These are phyloP conservation scores for Neria commutata DNA, from an alignment of 2,888 invertebrate genomes.

Conservation along the genomic window DNA sequence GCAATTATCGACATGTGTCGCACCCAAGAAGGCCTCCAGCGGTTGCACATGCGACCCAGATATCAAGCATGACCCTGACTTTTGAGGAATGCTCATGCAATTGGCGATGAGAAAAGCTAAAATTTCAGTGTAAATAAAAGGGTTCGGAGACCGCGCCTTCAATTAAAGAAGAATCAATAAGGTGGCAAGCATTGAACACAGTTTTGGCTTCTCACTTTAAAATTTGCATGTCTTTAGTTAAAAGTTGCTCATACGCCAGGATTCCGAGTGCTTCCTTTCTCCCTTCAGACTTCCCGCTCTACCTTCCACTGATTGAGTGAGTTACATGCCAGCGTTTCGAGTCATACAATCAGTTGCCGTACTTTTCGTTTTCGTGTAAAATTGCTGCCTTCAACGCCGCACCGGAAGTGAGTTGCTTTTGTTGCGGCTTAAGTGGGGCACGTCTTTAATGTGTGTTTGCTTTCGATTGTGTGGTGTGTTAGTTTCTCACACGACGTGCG, in stretches of 20 bases:
- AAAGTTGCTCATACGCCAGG: too few relatives aligned
- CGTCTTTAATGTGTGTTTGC: background rate
- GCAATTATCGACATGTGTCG: background rate
- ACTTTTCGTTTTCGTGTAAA: background rate
- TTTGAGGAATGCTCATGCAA: conserved; percentile 14
- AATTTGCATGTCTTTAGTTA: too few relatives aligned
- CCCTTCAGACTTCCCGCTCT: too few relatives aligned
- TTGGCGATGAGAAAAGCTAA: background rate
- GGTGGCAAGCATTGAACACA: background rate
- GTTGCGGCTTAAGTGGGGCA: background rate
- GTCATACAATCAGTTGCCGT: background rate
- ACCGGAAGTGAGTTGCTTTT: background rate
- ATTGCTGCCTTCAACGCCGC: background rate
- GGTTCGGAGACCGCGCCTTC: too few relatives aligned
- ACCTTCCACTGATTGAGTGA: too few relatives aligned
- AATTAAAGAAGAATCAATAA: too few relatives aligned
- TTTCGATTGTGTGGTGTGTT: background rate
- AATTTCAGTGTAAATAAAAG: background rate
- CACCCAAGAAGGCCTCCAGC: too few relatives aligned
- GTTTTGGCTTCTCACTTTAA: background rate
- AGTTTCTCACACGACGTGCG: background rate
- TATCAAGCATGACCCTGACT: conserved; percentile 46
- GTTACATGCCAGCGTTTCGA: background rate
- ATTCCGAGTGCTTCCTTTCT: too few relatives aligned
- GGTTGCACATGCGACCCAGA: conserved; percentile 51